Evolutionary conservation across 2,888 invertebrate species (phyloP).

Genomic region (Neoaliturus tenellus): DNA sequence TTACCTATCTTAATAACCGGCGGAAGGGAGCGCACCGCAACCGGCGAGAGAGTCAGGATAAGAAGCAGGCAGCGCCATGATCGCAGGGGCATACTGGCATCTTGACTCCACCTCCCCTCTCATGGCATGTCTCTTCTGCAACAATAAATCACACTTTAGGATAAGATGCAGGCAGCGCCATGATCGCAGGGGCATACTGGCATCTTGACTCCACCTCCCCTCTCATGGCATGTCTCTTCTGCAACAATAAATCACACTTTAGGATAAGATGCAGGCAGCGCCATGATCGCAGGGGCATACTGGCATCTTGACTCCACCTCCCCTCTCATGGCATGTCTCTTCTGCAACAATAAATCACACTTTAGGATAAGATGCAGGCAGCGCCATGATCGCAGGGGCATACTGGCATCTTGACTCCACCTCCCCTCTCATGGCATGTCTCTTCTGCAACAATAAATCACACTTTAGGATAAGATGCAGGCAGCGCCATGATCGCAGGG

Average conservation of each 20-base stretch:
- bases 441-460: neutral
- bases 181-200: too few relatives aligned
- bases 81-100: too few relatives aligned
- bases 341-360: neutral
- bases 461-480: too few relatives aligned
- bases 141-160: too few relatives aligned
- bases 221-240: too few relatives aligned
- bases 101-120: too few relatives aligned
- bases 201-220: too few relatives aligned
- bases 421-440: constrained; percentile 26
- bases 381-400: constrained; percentile 39
- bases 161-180: too few relatives aligned
- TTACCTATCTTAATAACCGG: constrained; percentile 63
- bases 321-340: constrained; percentile 17
- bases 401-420: constrained; percentile 34
- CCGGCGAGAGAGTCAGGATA: constrained; percentile 2
- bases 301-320: constrained; percentile 22
- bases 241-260: too few relatives aligned
- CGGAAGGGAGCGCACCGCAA: constrained; percentile 57
- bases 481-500: too few relatives aligned
- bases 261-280: constrained; percentile 36
- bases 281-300: constrained; percentile 50
- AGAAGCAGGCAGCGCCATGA: too few relatives aligned
- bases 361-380: neutral
- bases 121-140: too few relatives aligned